A percentile compares a stretch with the other conserved stretches of the same genome.
These are phyloP conservation scores for Gorsachius goisagi DNA, from an alignment of 2,113 vertebrate genomes.

Conservation along the genomic window DNA sequence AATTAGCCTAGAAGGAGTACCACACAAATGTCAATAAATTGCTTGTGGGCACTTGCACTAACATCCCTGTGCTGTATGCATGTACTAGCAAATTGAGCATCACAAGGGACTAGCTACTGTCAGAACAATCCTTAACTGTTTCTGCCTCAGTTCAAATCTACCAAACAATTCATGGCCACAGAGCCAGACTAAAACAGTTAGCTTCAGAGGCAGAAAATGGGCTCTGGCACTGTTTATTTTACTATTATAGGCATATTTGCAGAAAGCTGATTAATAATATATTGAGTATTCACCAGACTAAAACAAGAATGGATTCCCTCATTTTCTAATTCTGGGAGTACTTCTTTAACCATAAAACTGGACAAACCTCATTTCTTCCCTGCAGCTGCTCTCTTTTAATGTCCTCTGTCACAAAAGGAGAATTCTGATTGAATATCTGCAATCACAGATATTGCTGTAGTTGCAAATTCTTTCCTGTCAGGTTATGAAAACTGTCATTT, in stretches of 20 bases:
- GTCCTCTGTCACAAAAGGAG: background rate
- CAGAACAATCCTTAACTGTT: background rate
- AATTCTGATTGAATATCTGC: background rate
- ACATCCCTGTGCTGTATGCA: background rate
- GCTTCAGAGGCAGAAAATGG: background rate
- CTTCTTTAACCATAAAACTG: background rate
- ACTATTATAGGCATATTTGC: background rate
- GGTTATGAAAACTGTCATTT: background rate
- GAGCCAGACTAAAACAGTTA: background rate
- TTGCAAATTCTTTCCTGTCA: background rate
- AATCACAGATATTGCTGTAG: background rate
- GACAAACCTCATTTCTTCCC: background rate
- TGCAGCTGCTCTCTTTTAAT: background rate
- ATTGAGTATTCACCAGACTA: background rate
- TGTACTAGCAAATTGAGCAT: background rate
- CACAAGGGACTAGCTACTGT: background rate
- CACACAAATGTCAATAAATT: background rate
- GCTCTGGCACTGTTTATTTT: background rate
- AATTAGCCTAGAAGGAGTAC: background rate
- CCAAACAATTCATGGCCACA: background rate
- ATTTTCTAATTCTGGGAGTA: background rate
- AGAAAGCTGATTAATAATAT: background rate
- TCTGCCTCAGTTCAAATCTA: background rate
- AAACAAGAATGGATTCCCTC: background rate
- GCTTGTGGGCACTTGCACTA: background rate